Evolutionary conservation across 64 coral and sea anemone genomes (phyloP), one percentile per base, ranked within the genome.

Genomic region (Exaiptasia diaphana): DNA sequence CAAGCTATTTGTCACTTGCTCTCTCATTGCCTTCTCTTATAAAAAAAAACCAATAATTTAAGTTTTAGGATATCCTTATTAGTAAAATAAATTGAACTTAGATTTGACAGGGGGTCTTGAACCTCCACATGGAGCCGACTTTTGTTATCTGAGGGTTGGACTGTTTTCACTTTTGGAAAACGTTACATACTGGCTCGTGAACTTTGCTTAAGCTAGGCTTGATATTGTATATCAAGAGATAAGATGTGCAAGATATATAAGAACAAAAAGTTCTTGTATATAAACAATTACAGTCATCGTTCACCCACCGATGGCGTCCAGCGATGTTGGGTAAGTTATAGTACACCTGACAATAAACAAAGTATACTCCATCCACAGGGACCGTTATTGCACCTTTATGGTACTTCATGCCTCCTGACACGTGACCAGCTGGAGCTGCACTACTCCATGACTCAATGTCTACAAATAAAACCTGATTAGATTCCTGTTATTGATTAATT

Each of bases 331-430:
- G 61, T 34, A 0, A 34, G 13, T 12, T 64, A 34, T 64, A 73
- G 81, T 84, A 84, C 29, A 45, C 68, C 36, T 84, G 81, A 48
- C 67, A 71, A 37, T 74, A 84, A 20, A 84, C 54, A 45, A 73
- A 84, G 81, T 84, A 84, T 30, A 73, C 50, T 0, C 81, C 81
- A 28, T n/a, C 28, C 42, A 65, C 54, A 23, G 81, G 81, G 37
- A 74, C 54, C 20, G 68, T 73, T 3, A 85, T 70, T 41, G 42
- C 35, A 23, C 81, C 81, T 52, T 71, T 70, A 46, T 32, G 25
- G 50, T 85, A 85, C 17, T 27, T 62, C 68, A 85, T 85, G 10
- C 81, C 68, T 21, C 81, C 81, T 5, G 34, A 38, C 20, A 74
- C 52, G 68, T 85, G 68, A 62, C 67, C 69, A 59, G 72, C 54